phyloP scores from a whole-genome alignment of 23 tunicate species.

The Corella eumyota region DNA sequence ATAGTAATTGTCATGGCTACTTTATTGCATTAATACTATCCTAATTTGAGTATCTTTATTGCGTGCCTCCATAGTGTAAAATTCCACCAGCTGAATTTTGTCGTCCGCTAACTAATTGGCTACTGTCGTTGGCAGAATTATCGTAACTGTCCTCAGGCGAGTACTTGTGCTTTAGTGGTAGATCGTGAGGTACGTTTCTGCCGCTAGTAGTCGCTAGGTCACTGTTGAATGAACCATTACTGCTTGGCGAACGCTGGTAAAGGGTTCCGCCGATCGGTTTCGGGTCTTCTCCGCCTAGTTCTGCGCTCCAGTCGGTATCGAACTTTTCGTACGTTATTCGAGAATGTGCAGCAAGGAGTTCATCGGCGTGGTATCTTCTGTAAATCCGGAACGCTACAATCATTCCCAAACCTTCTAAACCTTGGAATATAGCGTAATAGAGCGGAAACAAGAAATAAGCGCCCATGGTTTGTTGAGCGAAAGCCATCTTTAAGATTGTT shows the following conservation, averaged over 20 bases:
- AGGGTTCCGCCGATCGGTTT: not conserved
- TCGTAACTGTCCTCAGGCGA: conserved; percentile 5
- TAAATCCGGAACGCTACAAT: conserved; percentile 37
- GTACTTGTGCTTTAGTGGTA: conserved; percentile 21
- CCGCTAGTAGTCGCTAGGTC: not conserved
- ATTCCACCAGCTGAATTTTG: not conserved
- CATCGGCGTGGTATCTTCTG: conserved; percentile 33
- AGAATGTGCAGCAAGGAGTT: conserved; percentile 26
- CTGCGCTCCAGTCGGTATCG: conserved; percentile 38
- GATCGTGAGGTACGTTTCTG: not conserved
- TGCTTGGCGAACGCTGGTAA: conserved; percentile 15
- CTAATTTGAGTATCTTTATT: too few relatives aligned
- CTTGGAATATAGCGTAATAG: conserved; percentile 67
- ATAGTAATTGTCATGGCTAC: too few relatives aligned
- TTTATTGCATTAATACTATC: too few relatives aligned
- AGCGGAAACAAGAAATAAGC: conserved; percentile 68
- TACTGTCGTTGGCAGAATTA: not conserved
- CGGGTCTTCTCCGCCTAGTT: conserved; percentile 16
- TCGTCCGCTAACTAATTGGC: not conserved
- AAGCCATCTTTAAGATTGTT: conserved; percentile 72
- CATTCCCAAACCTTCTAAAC: conserved; percentile 53
- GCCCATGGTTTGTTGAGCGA: conserved; percentile 44
- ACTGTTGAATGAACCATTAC: conserved; percentile 13
- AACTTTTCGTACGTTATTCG: conserved; percentile 66
- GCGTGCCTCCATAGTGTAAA: conserved; percentile 5